phyloP scores from a whole-genome alignment of 2,797 vertebrate species.

The Phrynocephalus forsythii region DNA sequence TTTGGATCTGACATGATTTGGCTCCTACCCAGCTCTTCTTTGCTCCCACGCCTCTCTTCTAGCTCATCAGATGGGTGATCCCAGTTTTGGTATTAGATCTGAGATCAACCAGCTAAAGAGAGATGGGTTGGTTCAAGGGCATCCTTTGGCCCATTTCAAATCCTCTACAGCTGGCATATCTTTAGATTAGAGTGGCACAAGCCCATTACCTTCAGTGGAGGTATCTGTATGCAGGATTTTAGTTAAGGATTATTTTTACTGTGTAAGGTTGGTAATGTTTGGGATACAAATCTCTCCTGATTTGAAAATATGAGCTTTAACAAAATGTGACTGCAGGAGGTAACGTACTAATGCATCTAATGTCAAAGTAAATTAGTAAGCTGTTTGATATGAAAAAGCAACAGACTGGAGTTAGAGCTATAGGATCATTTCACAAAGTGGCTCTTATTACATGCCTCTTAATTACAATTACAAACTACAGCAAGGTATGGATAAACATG shows the following conservation, averaged over 20 bases:
- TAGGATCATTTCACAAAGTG: background rate
- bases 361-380: conserved; percentile 42
- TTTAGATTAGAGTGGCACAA: no score
- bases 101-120: no score
- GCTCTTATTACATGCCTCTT: background rate
- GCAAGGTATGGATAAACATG: conserved; percentile 8
- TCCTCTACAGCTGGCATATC: no score
- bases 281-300: conserved; percentile 1
- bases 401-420: background rate
- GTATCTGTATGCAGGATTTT: background rate
- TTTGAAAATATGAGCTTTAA: background rate
- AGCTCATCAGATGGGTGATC: no score
- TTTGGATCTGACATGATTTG: no score
- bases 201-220: background rate
- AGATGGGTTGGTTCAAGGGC: no score
- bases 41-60: no score
- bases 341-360: conserved; percentile 21
- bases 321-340: conserved; percentile 5
- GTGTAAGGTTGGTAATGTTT: conserved; percentile 29
- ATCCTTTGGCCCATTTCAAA: no score
- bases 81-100: no score
- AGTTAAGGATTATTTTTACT: conserved; percentile 30
- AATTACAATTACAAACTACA: conserved; percentile 40
- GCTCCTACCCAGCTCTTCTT: no score
- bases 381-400: conserved; percentile 8